A percentile compares a stretch with the other conserved stretches of the same genome.
Evolutionary conservation across 1,140 invertebrate genomes (phyloP).

Genomic region (Scylla paramamosain): DNA sequence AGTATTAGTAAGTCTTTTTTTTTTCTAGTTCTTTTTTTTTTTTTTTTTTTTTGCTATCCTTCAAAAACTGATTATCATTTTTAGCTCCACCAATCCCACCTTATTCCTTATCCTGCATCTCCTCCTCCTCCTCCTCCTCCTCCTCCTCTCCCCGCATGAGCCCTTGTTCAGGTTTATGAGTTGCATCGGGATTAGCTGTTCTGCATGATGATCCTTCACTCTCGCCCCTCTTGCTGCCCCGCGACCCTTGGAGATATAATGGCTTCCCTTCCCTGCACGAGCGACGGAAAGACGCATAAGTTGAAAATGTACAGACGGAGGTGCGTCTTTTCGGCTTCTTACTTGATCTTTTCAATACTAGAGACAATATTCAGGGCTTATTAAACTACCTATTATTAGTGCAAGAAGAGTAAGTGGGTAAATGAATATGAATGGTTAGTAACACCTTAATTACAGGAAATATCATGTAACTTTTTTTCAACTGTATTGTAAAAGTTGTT

Average conservation of each 20-base stretch:
- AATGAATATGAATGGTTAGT: no score
- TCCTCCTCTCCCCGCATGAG: neutral
- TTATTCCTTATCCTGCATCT: neutral
- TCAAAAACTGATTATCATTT: neutral
- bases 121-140: neutral
- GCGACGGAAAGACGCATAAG: no score
- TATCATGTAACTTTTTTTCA: no score
- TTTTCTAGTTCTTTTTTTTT: neutral
- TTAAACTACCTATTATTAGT: no score
- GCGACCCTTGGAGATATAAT: neutral
- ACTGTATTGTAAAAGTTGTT: no score
- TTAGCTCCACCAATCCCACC: neutral
- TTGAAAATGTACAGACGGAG: no score
- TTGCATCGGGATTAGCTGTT: neutral
- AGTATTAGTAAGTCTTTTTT: no score
- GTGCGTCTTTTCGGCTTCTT: no score
- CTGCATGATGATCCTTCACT: neutral
- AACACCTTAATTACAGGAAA: no score
- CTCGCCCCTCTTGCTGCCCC: neutral
- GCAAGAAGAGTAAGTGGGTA: no score
- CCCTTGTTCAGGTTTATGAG: neutral
- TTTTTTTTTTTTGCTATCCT: neutral
- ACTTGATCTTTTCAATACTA: no score
- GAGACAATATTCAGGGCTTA: no score
- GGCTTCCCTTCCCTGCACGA: neutral